Conservation (phyloP, 1,140 invertebrate genomes). For the Notospermus geniculatus region DNA sequence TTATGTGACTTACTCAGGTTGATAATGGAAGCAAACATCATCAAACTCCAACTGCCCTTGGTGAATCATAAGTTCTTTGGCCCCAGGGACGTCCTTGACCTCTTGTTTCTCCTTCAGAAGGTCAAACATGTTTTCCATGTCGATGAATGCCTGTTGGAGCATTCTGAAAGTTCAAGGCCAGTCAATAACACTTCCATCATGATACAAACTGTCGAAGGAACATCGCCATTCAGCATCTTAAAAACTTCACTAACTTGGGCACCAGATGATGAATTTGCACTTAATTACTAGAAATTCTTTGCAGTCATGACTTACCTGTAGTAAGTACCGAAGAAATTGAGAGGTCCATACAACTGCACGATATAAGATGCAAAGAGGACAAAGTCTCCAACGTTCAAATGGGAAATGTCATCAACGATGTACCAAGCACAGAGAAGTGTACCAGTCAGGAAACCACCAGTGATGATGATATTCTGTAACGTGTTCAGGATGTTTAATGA, state of each 20-base stretch:
- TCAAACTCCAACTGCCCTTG: constrained; percentile 82
- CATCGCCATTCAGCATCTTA: too few species aligned
- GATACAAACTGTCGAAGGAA: too few species aligned
- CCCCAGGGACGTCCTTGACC: constrained; percentile 73
- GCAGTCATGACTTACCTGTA: constrained; percentile 71
- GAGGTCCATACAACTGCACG: constrained; percentile 90
- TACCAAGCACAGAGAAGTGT: constrained; percentile 77
- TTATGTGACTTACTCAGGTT: constrained; percentile 65
- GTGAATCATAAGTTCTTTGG: constrained; percentile 68
- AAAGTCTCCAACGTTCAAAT: constrained; percentile 88
- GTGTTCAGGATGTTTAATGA: constrained; percentile 87
- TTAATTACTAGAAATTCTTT: too few species aligned
- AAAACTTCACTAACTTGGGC: too few species aligned
- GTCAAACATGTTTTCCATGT: constrained; percentile 99
- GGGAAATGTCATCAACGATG: constrained; percentile 60
- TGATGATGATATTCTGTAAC: constrained; percentile 87
- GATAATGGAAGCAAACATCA: constrained; percentile 86
- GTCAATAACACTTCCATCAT: too few species aligned
- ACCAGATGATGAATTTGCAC: too few species aligned
- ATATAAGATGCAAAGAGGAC: constrained; percentile 92
- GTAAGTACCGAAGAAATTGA: constrained; percentile 98
- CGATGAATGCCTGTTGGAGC: constrained; percentile 95
- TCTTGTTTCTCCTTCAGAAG: constrained; percentile 83
- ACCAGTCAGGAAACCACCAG: constrained; percentile 77
- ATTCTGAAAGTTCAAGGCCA: constrained; percentile 65